Base-by-base conservation (phyloP, 2,888 invertebrate species). In the Adela reaumurella region DNA sequence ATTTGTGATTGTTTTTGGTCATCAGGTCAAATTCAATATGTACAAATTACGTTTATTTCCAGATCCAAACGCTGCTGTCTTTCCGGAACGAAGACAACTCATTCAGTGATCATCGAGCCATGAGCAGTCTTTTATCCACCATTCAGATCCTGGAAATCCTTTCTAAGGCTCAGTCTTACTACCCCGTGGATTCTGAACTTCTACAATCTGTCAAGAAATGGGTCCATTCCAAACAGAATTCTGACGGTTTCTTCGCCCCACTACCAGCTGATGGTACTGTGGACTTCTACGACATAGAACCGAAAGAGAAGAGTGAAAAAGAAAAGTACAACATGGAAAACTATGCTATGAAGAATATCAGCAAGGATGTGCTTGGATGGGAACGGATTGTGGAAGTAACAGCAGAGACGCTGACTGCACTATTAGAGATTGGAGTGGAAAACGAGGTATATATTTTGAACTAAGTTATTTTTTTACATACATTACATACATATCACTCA, bases 61-160 rank as follows among this genome's bases (percentile, higher is more conserved):
- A 84, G 83, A 81, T 84, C 2, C 85, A 86, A 70, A 71, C 82
- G 1, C 72, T 86, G 5, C 64, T 86, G 1, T 81, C 83, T 0
- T 86, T 84, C 64, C 74, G 83, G 8, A 85, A 83, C 61, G 74
- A 66, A n/a, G 86, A 86, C 61, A 83, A 84, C 55, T 86, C 85
- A 0, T 86, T 86, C 62, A 85, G 86, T 50, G 86, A 86, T 50
- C 86, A 86, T 52, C 84, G 82, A 52, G 81, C 81, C 56, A 73
- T 85, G 59, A 82, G 81, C 50, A 85, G 85, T 55, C 84, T 84
- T 54, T 64, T 81, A 51, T 79, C 81, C 0, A 85, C 86, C 0
- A 79, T 86, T 2, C 76, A 80, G 56, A 82, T 82, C 16, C 61
- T 86, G 6, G 84, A 85, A 59, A 82, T 84, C 3, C 64, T 86